Percentiles rank a stretch among this genome's conserved stretches.
These are phyloP conservation scores for Zeugodacus cucurbitae DNA, from an alignment of 1,140 invertebrate species.

Conservation along the genomic window DNA sequence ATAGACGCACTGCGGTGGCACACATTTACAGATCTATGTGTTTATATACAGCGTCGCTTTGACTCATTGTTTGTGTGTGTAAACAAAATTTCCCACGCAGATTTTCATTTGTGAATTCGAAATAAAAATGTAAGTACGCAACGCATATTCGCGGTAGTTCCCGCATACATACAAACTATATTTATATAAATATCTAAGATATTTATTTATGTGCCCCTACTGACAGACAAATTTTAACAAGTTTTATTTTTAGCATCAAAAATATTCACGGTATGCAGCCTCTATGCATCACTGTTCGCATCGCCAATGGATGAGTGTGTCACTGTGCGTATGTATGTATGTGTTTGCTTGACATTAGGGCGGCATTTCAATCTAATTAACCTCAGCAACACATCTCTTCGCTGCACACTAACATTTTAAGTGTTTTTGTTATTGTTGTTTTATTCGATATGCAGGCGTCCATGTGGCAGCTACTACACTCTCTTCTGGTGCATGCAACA, in stretches of 20 bases:
- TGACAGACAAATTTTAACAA: not conserved
- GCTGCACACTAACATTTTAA: too few species aligned
- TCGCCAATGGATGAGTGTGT: not conserved
- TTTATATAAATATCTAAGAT: not conserved
- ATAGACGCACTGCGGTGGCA: not conserved
- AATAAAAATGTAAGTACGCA: not conserved
- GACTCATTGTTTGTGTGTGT: not conserved
- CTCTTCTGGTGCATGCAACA: not conserved
- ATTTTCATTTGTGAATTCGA: not conserved
- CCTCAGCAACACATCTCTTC: not conserved
- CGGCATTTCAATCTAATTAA: slow-evolving; percentile 32
- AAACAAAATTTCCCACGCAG: slow-evolving; percentile 20
- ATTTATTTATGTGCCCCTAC: not conserved
- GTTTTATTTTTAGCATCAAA: not conserved
- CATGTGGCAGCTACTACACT: not conserved
- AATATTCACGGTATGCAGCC: not conserved
- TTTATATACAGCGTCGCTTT: not conserved
- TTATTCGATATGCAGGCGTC: too few species aligned
- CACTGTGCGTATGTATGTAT: not conserved
- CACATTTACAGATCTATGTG: not conserved
- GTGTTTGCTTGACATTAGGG: not conserved
- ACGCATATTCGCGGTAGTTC: not conserved
- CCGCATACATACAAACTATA: not conserved
- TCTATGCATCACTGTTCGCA: not conserved
- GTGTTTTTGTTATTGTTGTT: too few species aligned